Evolutionary conservation across 1,140 invertebrate genomes (phyloP), one percentile per base, ranked within the genome.

Genomic region (Zaprionus capensis): DNA sequence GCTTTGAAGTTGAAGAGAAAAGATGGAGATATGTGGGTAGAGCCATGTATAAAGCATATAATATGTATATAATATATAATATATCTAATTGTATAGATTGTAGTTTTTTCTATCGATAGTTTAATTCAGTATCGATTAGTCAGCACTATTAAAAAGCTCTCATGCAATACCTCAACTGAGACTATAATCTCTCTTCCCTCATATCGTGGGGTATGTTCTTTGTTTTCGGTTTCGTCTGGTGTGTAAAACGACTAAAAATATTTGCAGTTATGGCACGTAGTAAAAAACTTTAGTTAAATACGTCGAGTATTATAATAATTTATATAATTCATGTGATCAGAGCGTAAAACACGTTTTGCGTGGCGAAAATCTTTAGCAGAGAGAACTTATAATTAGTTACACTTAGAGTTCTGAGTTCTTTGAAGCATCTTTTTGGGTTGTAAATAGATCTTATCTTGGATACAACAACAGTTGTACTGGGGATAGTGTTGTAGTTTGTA

Each of bases 341-440:
- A 64, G 66, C 76, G 46, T 71, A 56, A 82, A 82, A 80, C 82
- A 86, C 82, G 82, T 86, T 81, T 79, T 56, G 41, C n/a, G 1
- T 12, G 20, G 14, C 9, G 22, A 24, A 17, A 31, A 17, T 24
- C 2, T n/a, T 77, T 71, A 7, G 34, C 36, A 62, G 41, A 71
- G n/a, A 61, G 59, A 31, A 62, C 26, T 49, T 20, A 36, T 31
- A 22, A 22, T 49, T 55, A 34, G 58, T 22, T 36, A 28, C 22
- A 12, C 31, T 53, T n/a, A 49, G 59, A 49, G 59, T 9, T 17
- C 9, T 12, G 20, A 12, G 17, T 51, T 20, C 46, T 51, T 20
- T 14, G 46, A 5, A 51, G 3, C 22, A 51, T 22, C 3, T 22
- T 51, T 22, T 51, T 38, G 11, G 61, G 11, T 11, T 20, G 7